Evolutionary conservation across 2,888 invertebrate species (phyloP).

Genomic region (Oligia fasciuncula): DNA sequence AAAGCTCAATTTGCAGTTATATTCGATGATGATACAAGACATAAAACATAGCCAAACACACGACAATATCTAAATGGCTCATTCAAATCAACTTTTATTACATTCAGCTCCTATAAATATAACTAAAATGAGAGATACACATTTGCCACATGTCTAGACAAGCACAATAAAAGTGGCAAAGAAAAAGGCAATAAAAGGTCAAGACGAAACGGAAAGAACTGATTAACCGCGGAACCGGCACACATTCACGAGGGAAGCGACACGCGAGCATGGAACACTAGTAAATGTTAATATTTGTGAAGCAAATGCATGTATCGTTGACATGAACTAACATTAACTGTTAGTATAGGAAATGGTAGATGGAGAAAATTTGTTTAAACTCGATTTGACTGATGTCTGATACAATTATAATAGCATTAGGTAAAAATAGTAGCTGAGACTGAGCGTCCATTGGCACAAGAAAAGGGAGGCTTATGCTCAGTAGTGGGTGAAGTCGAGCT

Average conservation of each 20-base stretch:
- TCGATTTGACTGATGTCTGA: constrained; percentile 11
- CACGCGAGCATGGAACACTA: constrained; percentile 45
- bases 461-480: not conserved
- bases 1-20: constrained; percentile 11
- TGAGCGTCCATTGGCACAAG: not conserved
- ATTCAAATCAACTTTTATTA: not conserved
- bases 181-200: constrained; percentile 42
- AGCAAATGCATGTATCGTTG: constrained; percentile 47
- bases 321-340: constrained; percentile 28
- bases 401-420: not conserved
- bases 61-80: not conserved
- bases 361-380: not conserved
- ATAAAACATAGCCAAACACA: not conserved
- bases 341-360: constrained; percentile 12
- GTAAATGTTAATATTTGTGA: constrained; percentile 55
- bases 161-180: constrained; percentile 38
- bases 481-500: not conserved
- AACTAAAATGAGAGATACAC: constrained; percentile 19
- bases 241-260: constrained; percentile 28
- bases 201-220: constrained; percentile 57
- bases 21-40: not conserved
- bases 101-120: constrained; percentile 14
- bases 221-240: constrained; percentile 58
- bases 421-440: constrained; percentile 4
- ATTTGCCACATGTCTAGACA: constrained; percentile 47